A percentile compares a stretch with the other conserved stretches of the same genome.
These are phyloP conservation scores for Enoplosus armatus DNA, from an alignment of 2,797 vertebrate species.

Conservation along the genomic window DNA sequence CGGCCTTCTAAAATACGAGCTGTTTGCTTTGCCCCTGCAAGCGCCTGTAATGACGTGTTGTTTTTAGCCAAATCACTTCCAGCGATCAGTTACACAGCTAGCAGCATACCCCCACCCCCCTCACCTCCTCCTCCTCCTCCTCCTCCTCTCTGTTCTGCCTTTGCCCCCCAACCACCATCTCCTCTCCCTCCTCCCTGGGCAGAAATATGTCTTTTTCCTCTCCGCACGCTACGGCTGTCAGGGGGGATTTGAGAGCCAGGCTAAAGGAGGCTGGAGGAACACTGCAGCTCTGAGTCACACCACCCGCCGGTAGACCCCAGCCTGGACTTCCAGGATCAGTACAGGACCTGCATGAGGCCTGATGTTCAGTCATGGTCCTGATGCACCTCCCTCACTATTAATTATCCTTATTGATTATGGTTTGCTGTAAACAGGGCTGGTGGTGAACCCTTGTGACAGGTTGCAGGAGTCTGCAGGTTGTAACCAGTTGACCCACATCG, in stretches of 20 bases:
- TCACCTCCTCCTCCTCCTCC: conserved; percentile 73
- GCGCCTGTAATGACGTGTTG: conserved; percentile 95
- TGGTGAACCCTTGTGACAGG: no score
- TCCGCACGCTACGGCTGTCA: conserved; percentile 92
- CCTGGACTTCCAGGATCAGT: conserved; percentile 7
- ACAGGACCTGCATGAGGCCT: not conserved
- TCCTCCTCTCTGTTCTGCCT: conserved; percentile 85
- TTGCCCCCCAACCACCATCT: conserved; percentile 72
- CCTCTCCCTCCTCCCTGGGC: conserved; percentile 86
- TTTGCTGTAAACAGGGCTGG: not conserved
- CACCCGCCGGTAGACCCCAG: conserved; percentile 29
- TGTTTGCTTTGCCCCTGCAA: conserved; percentile 94
- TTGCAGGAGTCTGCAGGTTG: no score
- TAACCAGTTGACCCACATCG: no score
- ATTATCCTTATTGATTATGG: not conserved
- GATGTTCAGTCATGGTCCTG: not conserved
- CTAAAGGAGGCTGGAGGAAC: conserved; percentile 72
- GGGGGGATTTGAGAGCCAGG: conserved; percentile 88
- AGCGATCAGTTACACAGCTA: conserved; percentile 90
- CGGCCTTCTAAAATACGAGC: conserved; percentile 89
- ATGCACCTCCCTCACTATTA: not conserved
- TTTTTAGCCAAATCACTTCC: conserved; percentile 98
- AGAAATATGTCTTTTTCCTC: conserved; percentile 93
- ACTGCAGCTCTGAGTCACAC: conserved; percentile 68
- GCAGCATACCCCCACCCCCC: conserved; percentile 66